Percentiles rank a stretch among this genome's conserved stretches.
Conservation (phyloP, 1,140 invertebrate species). For the Drosophila saltans region DNA sequence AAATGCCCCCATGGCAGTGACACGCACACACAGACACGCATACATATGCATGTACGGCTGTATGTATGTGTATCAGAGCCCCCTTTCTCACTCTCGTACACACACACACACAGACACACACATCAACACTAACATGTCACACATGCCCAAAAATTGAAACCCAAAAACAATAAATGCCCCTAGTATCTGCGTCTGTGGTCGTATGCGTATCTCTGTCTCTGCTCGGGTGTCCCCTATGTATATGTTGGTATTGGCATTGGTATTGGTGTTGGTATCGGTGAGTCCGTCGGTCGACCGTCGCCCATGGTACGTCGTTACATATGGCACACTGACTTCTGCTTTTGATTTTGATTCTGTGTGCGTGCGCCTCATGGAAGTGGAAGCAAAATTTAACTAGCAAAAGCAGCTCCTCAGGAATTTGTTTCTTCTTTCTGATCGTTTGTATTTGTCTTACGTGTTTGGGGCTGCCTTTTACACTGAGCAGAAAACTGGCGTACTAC, state of each 20-base stretch:
- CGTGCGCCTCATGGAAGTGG: constrained; percentile 26
- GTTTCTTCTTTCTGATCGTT: constrained; percentile 59
- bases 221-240: neutral
- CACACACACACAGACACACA: constrained; percentile 12
- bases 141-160: constrained; percentile 44
- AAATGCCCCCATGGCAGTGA: constrained; percentile 62
- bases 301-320: constrained; percentile 63
- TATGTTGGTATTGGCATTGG: constrained; percentile 3
- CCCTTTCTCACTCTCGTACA: constrained; percentile 49
- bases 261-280: constrained; percentile 36
- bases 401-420: constrained; percentile 56
- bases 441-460: constrained; percentile 54
- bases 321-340: constrained; percentile 63
- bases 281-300: constrained; percentile 17
- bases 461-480: constrained; percentile 62
- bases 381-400: constrained; percentile 23
- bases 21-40: constrained; percentile 34
- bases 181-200: constrained; percentile 45
- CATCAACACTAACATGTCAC: constrained; percentile 13
- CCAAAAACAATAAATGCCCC: constrained; percentile 26
- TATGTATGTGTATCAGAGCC: neutral
- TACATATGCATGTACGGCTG: constrained; percentile 23
- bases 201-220: constrained; percentile 44
- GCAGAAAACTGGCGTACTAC: constrained; percentile 34
- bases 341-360: constrained; percentile 32